Evolutionary conservation across 2,888 invertebrate species (phyloP), one percentile per base, ranked within the genome.

Genomic region (Tipula lateralis): DNA sequence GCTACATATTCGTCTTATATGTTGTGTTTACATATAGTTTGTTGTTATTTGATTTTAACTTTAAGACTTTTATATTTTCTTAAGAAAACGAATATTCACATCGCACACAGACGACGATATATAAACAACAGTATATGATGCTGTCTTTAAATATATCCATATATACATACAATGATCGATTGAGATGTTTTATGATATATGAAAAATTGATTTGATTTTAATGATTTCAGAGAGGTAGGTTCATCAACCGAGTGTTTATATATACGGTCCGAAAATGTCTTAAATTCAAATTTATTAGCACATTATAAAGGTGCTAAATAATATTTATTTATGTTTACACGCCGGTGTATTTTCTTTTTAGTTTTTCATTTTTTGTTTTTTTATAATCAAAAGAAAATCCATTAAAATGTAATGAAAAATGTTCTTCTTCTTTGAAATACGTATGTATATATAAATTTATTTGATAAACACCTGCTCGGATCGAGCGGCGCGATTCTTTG

Each of bases 1-100:
- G 66, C 9, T 66, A 66, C 24, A 66, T 66, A 19, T 9, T 66
- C 24, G 24, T 24, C 24, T 24, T 66, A 24, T 24, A 24, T 66
- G 66, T 66, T 24, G 24, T 66, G 24, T 24, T 9, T 24, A 24
- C 7, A 66, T 9, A 66, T 24, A 66, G 24, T 66, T 24, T 66
- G 24, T 66, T 66, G 24, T 24, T 66, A 66, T 66, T 66, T 66
- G 66, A 66, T 66, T 66, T 66, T 66, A 66, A 66, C 66, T 66
- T 66, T 66, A 66, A 66, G 66, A 66, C 0, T 66, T 66, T 66
- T 66, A 66, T 66, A 24, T 66, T 66, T 66, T 66, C 66, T 66
- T 66, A 66, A 66, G 66, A 66, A 66, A 66, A 66, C 66, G 66
- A 66, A 66, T 66, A 24, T 66, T 66, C 44, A 44, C 44, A 44